Base-by-base conservation (phyloP, 2,113 vertebrate genomes). In the Motacilla tschutschensis region DNA sequence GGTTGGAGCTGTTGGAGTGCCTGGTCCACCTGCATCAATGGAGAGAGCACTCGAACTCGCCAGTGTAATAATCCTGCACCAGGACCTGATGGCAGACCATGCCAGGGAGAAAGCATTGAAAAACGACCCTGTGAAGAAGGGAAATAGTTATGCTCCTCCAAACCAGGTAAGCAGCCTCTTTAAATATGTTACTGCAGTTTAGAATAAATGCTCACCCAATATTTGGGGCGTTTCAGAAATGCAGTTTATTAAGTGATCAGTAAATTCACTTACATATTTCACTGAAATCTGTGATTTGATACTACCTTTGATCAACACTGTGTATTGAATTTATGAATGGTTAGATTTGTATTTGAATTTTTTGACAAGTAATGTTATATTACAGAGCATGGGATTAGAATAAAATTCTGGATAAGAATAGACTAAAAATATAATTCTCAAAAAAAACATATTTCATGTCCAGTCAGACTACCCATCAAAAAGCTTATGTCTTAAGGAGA, bases 1-100 rank as follows among this genome's bases (percentile, higher is more conserved):
- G 96, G 97, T 82, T 97, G 98, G 98, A 96, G 87, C 17, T 98
- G 97, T 70, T 98, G 98, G 98, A 94, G 96, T 35, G 6, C 69
- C 40, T 98, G 97, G 97, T 96, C 96, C 20, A 5, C 13, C 20
- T 98, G 97, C 19, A 85, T 22, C 11, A 67, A 80, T 40, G 89
- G 73, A 29, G 95, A 90, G 85, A 95, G 38, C 10, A 94, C 33
- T 47, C 96, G 96, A 44, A 97, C 88, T 26, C 97, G 97, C 3
- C n/a, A 31, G 18, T 98, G 97, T 79, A 97, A 96, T 59, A 96
- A 95, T 72, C 94, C 77, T 59, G 28, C 41, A 40, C 67, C 82
- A 22, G 84, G 48, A 10, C 33, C 13, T 21, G 84, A 15, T 47
- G 96, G 95, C 8, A 76, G 41, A 82, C 43, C 10, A 2, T 98